phyloP scores from a whole-genome alignment of 2,888 invertebrate species.

The Syrphus vitripennis region DNA sequence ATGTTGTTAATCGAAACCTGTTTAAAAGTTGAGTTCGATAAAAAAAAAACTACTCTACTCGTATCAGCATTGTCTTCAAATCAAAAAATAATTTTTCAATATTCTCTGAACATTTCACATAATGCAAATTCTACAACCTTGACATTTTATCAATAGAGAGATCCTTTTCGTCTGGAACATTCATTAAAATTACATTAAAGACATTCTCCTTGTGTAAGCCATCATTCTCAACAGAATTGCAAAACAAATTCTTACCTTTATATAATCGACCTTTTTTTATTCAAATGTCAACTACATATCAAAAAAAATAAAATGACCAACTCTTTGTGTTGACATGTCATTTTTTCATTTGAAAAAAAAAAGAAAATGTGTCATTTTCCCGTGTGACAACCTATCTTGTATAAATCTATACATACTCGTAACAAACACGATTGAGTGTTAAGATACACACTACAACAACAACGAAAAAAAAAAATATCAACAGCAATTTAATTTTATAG shows the following conservation, averaged over 20 bases:
- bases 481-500: slow-evolving; percentile 52
- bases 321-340: slow-evolving; percentile 44
- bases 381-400: neutral
- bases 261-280: neutral
- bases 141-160: neutral
- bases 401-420: neutral
- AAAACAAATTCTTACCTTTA: neutral
- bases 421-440: neutral
- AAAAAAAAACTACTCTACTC: too few relatives aligned
- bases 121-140: neutral
- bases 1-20: too few relatives aligned
- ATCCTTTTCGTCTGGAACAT: neutral
- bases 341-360: slow-evolving; percentile 15
- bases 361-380: neutral
- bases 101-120: too few relatives aligned
- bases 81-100: too few relatives aligned
- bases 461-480: neutral
- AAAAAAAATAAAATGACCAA: slow-evolving; percentile 20
- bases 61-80: too few relatives aligned
- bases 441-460: neutral
- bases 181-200: neutral
- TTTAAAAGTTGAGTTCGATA: too few relatives aligned
- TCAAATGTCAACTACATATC: slow-evolving; percentile 1
- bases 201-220: neutral
- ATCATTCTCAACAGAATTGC: neutral